Conservation (phyloP, 2,113 vertebrate genomes). For the Rhinopithecus roxellana region DNA sequence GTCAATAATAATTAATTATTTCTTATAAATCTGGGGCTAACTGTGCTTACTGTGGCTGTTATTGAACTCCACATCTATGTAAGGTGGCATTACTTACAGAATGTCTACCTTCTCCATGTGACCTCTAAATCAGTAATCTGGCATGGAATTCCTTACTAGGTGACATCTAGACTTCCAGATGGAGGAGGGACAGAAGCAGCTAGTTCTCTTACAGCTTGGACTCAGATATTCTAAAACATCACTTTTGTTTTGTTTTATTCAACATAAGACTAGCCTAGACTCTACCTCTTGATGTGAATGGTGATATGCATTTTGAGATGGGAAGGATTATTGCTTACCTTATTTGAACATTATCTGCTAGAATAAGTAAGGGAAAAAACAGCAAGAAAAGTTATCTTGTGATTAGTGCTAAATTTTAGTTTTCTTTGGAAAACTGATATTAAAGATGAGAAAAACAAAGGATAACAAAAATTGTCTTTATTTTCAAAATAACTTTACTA, state of each 20-base stretch:
- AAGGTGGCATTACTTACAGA: neutral
- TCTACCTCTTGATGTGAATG: neutral
- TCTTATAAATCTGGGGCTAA: neutral
- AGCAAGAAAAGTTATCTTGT: neutral
- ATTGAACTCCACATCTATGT: neutral
- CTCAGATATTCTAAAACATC: neutral
- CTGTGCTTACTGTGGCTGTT: neutral
- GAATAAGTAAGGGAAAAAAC: neutral
- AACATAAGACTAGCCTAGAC: neutral
- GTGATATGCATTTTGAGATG: neutral
- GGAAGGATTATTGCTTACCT: neutral
- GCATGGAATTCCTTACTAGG: rapidly evolving
- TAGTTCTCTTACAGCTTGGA: neutral
- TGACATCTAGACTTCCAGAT: neutral
- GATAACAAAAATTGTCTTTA: neutral
- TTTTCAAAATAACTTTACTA: neutral
- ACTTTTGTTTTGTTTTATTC: neutral
- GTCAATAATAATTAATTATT: neutral
- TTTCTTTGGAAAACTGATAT: neutral
- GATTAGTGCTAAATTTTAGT: neutral
- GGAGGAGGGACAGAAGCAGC: neutral
- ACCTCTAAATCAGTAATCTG: neutral
- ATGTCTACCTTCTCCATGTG: neutral
- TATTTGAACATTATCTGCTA: neutral
- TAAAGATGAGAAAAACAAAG: neutral